Base-by-base conservation (phyloP, 2,797 vertebrate species). In the Sebastes goodei region DNA sequence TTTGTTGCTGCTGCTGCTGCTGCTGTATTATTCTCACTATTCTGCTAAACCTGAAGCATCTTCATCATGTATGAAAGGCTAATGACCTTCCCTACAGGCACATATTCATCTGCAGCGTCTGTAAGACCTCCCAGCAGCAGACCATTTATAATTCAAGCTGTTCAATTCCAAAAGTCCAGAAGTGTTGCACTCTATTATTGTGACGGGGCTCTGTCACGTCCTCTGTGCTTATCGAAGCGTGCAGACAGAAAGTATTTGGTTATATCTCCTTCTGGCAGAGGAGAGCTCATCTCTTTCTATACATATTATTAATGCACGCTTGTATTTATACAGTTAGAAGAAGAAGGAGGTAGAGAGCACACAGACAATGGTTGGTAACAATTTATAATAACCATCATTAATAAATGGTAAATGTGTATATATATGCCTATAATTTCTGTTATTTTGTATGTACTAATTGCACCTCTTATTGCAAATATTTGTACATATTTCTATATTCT, bases 181-280 rank as follows among this genome's bases (percentile, higher is more conserved):
- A 69, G 71, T 63, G 70, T 68, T 74, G 65, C 64, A 74, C 57
- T 80, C 80, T 62, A 57, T 82, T 74, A 70, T 68, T 80, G 65
- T 29, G 20, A 33, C 29, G 67, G 32, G 53, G 56, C 72, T 71
- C 57, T 29, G 72, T 76, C 74, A 62, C 73, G 71, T 76, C 67
- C 71, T 69, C 66, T 64, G 70, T 29, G 84, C 82, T 71, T 85
- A 86, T 84, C 59, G 6, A 81, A 75, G 12, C 35, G 2, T 66
- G 80, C 78, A 78, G 80, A 74, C 67, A 56, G 20, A 55, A 55
- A 72, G 78, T 79, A 85, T 76, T 4, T 73, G 30, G 53, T 56
- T 63, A 20, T 82, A 83, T 86, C 80, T 88, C 71, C 69, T 29
- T 80, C 38, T 23, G 33, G 74, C 80, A 76, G 76, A 59, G 46